A percentile compares a stretch with the other conserved stretches of the same genome.
These are phyloP conservation scores for Chamaetylas fuelleborni DNA, from an alignment of 2,113 vertebrate genomes.

Conservation along the genomic window DNA sequence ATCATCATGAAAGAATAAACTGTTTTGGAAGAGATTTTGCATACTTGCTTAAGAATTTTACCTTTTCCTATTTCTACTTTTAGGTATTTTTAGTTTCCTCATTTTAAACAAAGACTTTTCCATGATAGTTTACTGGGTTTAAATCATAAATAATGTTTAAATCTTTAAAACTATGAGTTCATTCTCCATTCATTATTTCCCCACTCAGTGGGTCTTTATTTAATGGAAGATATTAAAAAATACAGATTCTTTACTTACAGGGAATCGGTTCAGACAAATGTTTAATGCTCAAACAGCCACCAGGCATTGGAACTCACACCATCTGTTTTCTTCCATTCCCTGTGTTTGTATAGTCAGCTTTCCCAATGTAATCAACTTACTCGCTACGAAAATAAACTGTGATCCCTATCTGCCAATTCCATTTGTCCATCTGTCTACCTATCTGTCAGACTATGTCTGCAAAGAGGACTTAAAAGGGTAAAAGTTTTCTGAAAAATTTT, in stretches of 20 bases:
- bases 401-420: conserved; percentile 14
- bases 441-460: background rate
- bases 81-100: background rate
- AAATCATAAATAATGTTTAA: background rate
- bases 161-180: background rate
- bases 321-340: conserved; percentile 35
- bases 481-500: background rate
- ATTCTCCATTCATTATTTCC: background rate
- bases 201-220: background rate
- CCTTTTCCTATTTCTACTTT: background rate
- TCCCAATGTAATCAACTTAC: background rate
- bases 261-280: background rate
- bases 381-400: conserved; percentile 34
- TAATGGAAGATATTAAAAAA: background rate
- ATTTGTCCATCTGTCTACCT: conserved; percentile 37
- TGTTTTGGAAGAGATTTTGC: background rate
- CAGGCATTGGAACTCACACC: background rate
- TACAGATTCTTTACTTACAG: background rate
- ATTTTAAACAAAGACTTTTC: background rate
- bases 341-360: conserved; percentile 35
- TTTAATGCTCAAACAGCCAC: conserved; percentile 21
- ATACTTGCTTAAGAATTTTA: background rate
- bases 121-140: background rate
- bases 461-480: background rate
- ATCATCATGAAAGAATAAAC: background rate